These are phyloP conservation scores for Squalus acanthias DNA, from an alignment of 2,797 vertebrate genomes.

Conservation along the genomic window DNA sequence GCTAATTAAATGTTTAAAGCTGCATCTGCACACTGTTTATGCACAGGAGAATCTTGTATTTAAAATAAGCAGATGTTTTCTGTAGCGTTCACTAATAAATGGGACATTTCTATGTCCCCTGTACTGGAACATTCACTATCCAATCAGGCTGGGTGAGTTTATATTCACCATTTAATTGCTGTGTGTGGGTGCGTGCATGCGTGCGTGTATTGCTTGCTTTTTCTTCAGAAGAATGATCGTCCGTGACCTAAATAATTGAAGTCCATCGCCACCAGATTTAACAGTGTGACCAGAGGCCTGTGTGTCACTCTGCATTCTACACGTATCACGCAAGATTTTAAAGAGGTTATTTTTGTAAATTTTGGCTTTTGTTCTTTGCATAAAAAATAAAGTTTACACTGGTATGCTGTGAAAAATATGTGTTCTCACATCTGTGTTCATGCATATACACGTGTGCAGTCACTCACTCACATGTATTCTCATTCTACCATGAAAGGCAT, in stretches of 20 bases:
- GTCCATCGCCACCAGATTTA: not conserved
- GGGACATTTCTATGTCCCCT: not conserved
- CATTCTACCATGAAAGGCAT: not conserved
- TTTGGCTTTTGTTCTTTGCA: conserved; percentile 32
- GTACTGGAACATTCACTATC: not conserved
- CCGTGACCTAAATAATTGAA: not conserved
- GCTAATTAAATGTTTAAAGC: not conserved
- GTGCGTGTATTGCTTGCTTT: not conserved
- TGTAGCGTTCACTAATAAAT: not conserved
- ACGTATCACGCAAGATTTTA: not conserved
- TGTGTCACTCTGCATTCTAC: not conserved
- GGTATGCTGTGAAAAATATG: not conserved
- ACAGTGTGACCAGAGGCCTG: not conserved
- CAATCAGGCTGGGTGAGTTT: conserved; percentile 20
- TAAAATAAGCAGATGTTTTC: conserved; percentile 2
- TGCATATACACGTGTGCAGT: not conserved
- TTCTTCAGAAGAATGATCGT: not conserved
- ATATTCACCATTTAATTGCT: not conserved
- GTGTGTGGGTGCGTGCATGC: not conserved
- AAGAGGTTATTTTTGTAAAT: conserved; percentile 36
- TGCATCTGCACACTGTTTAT: not conserved
- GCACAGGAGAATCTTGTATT: conserved; percentile 22
- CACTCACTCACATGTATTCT: not conserved
- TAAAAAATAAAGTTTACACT: conserved; percentile 25
- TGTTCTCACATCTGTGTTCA: not conserved